Percentiles rank a stretch among this genome's conserved stretches.
Conservation (phyloP, 2,888 invertebrate species). For the Drosophila mercatorum region DNA sequence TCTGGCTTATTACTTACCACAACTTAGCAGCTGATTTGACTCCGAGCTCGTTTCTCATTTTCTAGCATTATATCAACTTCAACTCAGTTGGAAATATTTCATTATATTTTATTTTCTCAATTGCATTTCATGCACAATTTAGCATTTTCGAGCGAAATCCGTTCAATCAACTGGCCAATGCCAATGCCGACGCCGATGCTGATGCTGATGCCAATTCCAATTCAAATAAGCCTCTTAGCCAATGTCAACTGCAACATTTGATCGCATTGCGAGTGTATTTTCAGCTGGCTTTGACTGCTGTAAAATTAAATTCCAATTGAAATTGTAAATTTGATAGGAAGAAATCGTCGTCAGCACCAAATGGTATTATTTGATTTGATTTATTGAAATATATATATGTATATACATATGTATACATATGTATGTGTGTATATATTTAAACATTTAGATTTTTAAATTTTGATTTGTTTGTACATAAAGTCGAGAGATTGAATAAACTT, state of each 20-base stretch:
- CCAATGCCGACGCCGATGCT: slow-evolving; percentile 27
- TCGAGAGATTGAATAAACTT: slow-evolving; percentile 42
- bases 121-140: slow-evolving; percentile 63
- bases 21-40: neutral
- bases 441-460: slow-evolving; percentile 71
- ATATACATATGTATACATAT: slow-evolving; percentile 41
- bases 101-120: slow-evolving; percentile 43
- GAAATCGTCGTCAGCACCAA: slow-evolving; percentile 5
- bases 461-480: slow-evolving; percentile 64
- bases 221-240: slow-evolving; percentile 66
- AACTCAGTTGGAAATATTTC: neutral
- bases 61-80: neutral
- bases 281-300: slow-evolving; percentile 17
- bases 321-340: slow-evolving; percentile 42
- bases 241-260: slow-evolving; percentile 38
- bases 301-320: slow-evolving; percentile 33
- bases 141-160: slow-evolving; percentile 20
- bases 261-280: slow-evolving; percentile 15
- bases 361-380: slow-evolving; percentile 48
- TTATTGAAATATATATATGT: slow-evolving; percentile 47
- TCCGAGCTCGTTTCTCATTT: neutral
- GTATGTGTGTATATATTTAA: slow-evolving; percentile 52
- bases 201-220: slow-evolving; percentile 10
- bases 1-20: neutral
- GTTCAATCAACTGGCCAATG: slow-evolving; percentile 38